These are phyloP conservation scores for Pampusana beccarii DNA, from an alignment of 2,113 vertebrate species.

Conservation along the genomic window DNA sequence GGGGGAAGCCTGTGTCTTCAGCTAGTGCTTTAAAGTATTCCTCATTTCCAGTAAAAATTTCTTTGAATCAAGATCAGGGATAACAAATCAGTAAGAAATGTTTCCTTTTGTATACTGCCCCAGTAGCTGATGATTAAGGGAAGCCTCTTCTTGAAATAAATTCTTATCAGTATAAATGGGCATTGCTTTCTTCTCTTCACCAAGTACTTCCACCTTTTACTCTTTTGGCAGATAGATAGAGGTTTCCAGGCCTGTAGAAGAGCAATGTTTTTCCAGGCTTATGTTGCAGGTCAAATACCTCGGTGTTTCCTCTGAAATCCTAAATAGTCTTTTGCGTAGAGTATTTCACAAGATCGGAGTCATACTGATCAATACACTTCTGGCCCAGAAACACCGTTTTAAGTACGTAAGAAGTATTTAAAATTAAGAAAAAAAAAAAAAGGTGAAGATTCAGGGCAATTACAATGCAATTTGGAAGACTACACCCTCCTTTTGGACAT, in stretches of 20 bases:
- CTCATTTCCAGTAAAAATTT: background rate
- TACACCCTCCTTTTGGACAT: background rate
- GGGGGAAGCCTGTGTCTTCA: background rate
- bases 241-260: background rate
- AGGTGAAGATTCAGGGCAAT: background rate
- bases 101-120: background rate
- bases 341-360: background rate
- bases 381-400: background rate
- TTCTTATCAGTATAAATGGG: background rate
- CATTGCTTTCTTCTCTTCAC: background rate
- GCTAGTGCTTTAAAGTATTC: background rate
- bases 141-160: background rate
- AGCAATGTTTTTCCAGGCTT: background rate
- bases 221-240: background rate
- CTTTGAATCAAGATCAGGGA: background rate
- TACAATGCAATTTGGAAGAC: background rate
- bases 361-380: background rate
- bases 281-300: background rate
- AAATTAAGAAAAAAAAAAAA: background rate
- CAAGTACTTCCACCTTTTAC: background rate
- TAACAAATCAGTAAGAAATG: background rate
- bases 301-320: background rate
- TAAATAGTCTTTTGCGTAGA: background rate
- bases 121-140: background rate
- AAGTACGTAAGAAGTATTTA: background rate